Conservation (phyloP, 2,797 vertebrate species). For the Trachurus trachurus region DNA sequence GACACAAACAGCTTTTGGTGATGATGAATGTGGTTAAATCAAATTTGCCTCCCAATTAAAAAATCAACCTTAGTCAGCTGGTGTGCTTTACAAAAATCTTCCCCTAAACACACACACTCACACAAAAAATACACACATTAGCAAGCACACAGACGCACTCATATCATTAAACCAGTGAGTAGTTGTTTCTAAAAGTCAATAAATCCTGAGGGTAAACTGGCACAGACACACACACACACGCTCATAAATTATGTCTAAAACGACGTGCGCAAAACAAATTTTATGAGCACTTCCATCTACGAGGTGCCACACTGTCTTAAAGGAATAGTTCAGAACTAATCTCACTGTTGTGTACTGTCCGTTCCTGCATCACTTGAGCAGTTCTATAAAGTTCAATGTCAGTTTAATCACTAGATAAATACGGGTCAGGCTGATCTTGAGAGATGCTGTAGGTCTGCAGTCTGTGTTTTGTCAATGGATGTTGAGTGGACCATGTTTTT, state of each 20-base stretch:
- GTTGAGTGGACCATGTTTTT: conserved; percentile 1
- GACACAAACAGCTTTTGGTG: conserved; percentile 13
- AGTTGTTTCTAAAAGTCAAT: conserved; percentile 68
- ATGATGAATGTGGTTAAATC: conserved; percentile 23
- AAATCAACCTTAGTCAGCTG: conserved; percentile 25
- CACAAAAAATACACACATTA: conserved; percentile 22
- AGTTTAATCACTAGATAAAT: conserved; percentile 26
- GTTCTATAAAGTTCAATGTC: conserved; percentile 16
- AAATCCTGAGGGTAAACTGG: conserved; percentile 68
- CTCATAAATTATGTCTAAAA: conserved; percentile 65
- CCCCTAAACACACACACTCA: conserved; percentile 18
- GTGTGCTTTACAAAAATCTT: conserved; percentile 18
- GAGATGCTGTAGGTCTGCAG: not conserved
- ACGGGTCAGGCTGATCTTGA: conserved; percentile 5
- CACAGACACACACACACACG: conserved; percentile 28
- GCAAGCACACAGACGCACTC: conserved; percentile 43
- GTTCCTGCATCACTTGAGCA: conserved; percentile 8
- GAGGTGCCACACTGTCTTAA: conserved; percentile 42
- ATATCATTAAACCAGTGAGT: conserved; percentile 65
- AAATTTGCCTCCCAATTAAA: conserved; percentile 56
- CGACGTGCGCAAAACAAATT: conserved; percentile 39
- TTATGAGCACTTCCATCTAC: conserved; percentile 54
- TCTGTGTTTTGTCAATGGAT: conserved; percentile 9
- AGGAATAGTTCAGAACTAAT: conserved; percentile 26
- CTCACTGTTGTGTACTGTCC: not conserved